Conservation (phyloP, 2,113 vertebrate species). For the Stigmatopora argus region DNA sequence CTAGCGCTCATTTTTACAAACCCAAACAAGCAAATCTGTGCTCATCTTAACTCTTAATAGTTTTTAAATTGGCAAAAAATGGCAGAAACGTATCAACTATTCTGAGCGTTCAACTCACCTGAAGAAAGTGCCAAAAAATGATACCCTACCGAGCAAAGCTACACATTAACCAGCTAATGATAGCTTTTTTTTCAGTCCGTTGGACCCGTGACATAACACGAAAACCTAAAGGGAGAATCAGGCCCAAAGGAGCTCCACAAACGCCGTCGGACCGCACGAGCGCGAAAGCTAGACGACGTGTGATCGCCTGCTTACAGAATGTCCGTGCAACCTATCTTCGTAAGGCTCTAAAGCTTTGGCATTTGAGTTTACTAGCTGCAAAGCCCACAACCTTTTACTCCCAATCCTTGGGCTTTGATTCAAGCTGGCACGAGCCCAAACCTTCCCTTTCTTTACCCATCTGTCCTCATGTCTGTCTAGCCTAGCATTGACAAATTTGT, state of each 20-base stretch:
- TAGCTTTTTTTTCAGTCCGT: no score
- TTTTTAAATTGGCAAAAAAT: no score
- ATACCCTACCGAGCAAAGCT: no score
- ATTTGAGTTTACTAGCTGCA: conserved; percentile 60
- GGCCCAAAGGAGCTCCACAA: not conserved
- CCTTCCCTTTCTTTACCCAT: conserved; percentile 37
- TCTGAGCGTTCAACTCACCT: no score
- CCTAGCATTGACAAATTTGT: not conserved
- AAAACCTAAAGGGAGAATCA: not conserved
- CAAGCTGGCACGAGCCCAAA: conserved; percentile 30
- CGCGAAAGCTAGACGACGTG: conserved; percentile 1
- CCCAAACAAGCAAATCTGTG: not conserved
- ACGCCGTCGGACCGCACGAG: conserved; percentile 19
- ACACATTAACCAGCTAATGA: no score
- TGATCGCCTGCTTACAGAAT: conserved; percentile 21
- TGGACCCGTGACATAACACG: not conserved
- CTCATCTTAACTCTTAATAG: not conserved
- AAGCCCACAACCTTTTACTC: conserved; percentile 60
- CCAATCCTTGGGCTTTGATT: conserved; percentile 53
- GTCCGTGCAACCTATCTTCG: conserved; percentile 27
- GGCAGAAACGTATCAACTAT: no score
- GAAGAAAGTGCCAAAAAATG: no score
- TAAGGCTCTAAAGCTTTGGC: conserved; percentile 52
- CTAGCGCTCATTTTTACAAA: not conserved
- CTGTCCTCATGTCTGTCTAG: conserved; percentile 33